Conservation (phyloP, 2,113 vertebrate genomes). For the Sebastes schlegelii region DNA sequence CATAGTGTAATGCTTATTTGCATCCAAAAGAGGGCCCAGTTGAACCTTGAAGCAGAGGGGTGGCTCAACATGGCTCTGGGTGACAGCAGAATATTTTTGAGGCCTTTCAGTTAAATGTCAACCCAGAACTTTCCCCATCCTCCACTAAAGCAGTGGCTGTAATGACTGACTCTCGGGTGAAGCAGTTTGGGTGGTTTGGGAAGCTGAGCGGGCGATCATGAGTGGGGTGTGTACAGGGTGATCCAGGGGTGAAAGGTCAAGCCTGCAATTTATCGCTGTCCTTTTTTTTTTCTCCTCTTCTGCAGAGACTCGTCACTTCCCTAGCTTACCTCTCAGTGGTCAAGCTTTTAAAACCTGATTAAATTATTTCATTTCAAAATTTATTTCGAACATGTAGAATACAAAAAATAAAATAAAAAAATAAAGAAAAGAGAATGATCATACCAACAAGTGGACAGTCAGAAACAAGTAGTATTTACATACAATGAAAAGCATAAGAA, state of each 20-base stretch:
- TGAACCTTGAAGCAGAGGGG: neutral
- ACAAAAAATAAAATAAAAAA: too few relatives aligned
- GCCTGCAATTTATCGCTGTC: constrained; percentile 9
- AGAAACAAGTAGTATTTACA: too few relatives aligned
- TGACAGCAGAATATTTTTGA: neutral
- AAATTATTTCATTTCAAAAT: neutral
- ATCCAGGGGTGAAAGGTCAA: constrained; percentile 41
- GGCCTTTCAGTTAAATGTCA: neutral
- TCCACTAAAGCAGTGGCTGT: too few relatives aligned
- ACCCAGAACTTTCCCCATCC: neutral
- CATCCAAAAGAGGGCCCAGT: constrained; percentile 51
- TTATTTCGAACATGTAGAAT: too few relatives aligned
- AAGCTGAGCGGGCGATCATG: neutral
- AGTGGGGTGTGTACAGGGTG: constrained; percentile 19
- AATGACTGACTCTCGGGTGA: neutral
- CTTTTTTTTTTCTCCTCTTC: neutral
- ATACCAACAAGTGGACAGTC: too few relatives aligned
- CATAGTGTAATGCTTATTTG: constrained; percentile 10
- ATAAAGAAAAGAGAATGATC: too few relatives aligned
- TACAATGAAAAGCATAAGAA: too few relatives aligned
- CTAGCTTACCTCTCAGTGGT: neutral
- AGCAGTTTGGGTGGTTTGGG: constrained; percentile 3
- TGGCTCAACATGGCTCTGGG: neutral
- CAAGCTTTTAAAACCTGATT: neutral
- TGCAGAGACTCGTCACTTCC: neutral